Evolutionary conservation across 2,113 vertebrate species (phyloP).

Genomic region (Geococcyx californianus): DNA sequence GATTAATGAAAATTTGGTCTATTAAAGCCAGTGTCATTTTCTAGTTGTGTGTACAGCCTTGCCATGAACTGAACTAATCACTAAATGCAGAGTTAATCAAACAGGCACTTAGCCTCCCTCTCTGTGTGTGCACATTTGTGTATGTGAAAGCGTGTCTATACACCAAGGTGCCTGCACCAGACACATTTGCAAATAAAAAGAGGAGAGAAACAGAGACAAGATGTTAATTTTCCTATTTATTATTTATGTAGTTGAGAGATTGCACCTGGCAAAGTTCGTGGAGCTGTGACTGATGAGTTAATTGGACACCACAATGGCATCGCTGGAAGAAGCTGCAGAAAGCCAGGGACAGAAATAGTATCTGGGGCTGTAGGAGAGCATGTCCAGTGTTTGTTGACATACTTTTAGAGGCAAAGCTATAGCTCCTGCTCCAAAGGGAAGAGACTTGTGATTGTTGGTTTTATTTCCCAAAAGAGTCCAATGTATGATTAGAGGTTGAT

Average conservation of each 20-base stretch:
- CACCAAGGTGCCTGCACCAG: background rate
- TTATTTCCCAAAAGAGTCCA: background rate
- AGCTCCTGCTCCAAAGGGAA: background rate
- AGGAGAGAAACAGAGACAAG: background rate
- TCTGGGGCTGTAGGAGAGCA: background rate
- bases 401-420: background rate
- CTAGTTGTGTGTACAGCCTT: background rate
- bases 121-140: rapidly evolving
- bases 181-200: conserved; percentile 16
- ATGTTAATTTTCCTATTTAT: conserved; percentile 33
- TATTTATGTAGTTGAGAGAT: conserved; percentile 41
- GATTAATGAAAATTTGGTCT: conserved; percentile 24
- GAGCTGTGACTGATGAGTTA: conserved; percentile 18
- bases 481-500: background rate
- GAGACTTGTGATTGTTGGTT: background rate
- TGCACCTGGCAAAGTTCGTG: background rate
- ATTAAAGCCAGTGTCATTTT: background rate
- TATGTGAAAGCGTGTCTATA: background rate
- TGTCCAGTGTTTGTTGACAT: background rate
- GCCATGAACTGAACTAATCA: background rate
- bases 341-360: background rate
- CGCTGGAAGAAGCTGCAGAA: conserved; percentile 3
- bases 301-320: background rate
- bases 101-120: background rate
- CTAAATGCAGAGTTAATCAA: background rate